Evolutionary conservation across 2,113 vertebrate species (phyloP), one percentile per base, ranked within the genome.

Genomic region (Hirundichthys speculiger): DNA sequence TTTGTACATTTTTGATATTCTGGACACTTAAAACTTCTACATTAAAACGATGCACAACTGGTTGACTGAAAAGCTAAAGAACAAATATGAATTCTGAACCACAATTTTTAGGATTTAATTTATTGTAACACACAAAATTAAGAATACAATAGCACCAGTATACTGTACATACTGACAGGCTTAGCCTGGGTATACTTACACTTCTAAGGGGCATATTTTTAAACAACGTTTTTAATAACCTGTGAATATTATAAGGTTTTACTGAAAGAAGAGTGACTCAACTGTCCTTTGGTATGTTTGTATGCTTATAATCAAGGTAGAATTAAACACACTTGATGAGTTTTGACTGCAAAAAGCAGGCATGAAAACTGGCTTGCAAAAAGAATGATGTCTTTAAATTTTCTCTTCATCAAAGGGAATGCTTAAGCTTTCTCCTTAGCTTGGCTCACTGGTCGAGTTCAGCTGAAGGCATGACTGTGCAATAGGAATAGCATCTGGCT

Each of bases 1-100:
- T 90, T 95, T 94, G 86, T 94, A 97, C 94, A 98, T 89, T 90
- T 95, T 91, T 93, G 90, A 94, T 93, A 94, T 91, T 91, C 91
- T 86, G 92, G 88, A 93, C 83, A 94, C 89, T 93, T 90, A 89
- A 93, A 93, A 94, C 89, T 92, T 92, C 89, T 88, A 90, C 87
- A 91, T 85, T 86, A 88, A 93, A 92, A 92, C 72, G 91, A 93
- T 90, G 91, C 88, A 78, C 79, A 89, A 89, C 82, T 69, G 13
- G 80, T 84, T 88, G 84, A 92, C 75, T 83, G 50, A 56, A 82
- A 85, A 69, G 38, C 69, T 71, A 73, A 69, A 5, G 78, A 78
- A 83, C 71, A 88, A 79, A 73, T 74, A 74, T 47, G 73, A 69
- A 60, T 65, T 74, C 72, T 59, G 70, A 72, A 87, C 70, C 25